These are phyloP conservation scores for Drosophila ezoana DNA, from an alignment of 2,888 invertebrate species.

Conservation along the genomic window DNA sequence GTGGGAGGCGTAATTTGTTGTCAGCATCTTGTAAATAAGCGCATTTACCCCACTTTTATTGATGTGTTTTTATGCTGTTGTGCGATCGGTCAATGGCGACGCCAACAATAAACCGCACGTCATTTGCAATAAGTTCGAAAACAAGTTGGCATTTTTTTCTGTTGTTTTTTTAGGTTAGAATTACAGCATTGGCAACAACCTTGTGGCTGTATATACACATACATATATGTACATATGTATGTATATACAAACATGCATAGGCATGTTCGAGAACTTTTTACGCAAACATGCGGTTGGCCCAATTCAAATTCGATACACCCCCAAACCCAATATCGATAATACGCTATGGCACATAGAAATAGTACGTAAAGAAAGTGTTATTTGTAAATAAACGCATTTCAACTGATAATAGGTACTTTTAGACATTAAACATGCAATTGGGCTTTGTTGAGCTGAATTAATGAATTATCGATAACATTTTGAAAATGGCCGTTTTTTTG, in stretches of 20 bases:
- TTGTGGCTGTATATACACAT: conserved; percentile 9
- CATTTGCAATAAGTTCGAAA: conserved; percentile 42
- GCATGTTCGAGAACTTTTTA: conserved; percentile 1
- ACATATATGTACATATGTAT: neutral
- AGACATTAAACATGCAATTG: neutral
- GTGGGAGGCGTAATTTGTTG: conserved; percentile 6
- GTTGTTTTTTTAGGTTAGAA: conserved; percentile 15
- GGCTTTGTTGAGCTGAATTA: no score
- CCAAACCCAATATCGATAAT: neutral
- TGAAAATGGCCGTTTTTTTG: neutral
- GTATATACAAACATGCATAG: no score
- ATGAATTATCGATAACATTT: neutral
- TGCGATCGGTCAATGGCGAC: conserved; percentile 44
- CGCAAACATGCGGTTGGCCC: conserved; percentile 15
- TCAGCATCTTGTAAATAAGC: conserved; percentile 42
- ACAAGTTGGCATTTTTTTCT: conserved; percentile 38
- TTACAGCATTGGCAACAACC: conserved; percentile 42
- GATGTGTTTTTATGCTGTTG: conserved; percentile 15
- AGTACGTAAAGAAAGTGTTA: neutral
- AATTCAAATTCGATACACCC: neutral
- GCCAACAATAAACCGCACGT: conserved; percentile 35
- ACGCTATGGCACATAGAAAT: neutral
- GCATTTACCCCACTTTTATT: conserved; percentile 9
- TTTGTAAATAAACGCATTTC: conserved; percentile 6
- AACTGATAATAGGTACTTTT: neutral